Evolutionary conservation across 2,888 invertebrate species (phyloP).

Genomic region (Plebejus argus): DNA sequence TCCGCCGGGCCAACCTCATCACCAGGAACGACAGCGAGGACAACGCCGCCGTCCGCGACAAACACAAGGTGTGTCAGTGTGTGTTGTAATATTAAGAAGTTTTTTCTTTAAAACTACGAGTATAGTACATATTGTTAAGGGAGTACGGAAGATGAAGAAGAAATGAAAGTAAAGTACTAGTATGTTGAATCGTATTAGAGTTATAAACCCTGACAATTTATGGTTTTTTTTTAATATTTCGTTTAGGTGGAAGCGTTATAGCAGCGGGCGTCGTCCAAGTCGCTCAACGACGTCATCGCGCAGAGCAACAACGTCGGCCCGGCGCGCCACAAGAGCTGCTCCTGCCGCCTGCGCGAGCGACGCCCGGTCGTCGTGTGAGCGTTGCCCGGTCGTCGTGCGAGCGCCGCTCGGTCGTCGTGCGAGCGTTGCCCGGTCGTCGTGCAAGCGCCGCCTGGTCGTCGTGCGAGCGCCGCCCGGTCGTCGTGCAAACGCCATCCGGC

Average conservation of each 20-base stretch:
- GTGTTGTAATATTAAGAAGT: too few relatives aligned
- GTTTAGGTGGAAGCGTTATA: slow-evolving; percentile 61
- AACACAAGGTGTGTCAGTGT: slow-evolving; percentile 49
- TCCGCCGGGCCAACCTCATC: slow-evolving; percentile 48
- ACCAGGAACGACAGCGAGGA: slow-evolving; percentile 43
- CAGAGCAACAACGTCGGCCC: slow-evolving; percentile 35
- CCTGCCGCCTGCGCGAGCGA: slow-evolving; percentile 35
- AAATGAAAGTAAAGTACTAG: too few relatives aligned
- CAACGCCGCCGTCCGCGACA: slow-evolving; percentile 41
- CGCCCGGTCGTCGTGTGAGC: slow-evolving; percentile 44
- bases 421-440: background rate
- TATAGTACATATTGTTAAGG: too few relatives aligned
- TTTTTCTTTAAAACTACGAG: too few relatives aligned
- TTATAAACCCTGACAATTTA: too few relatives aligned
- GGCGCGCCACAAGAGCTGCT: slow-evolving; percentile 33
- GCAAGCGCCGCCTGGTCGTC: background rate
- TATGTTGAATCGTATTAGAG: too few relatives aligned
- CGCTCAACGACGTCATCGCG: slow-evolving; percentile 53
- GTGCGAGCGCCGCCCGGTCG: background rate
- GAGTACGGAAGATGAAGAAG: too few relatives aligned
- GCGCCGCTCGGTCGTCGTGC: background rate
- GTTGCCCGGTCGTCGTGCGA: background rate
- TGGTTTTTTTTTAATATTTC: background rate
- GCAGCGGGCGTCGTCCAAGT: slow-evolving; percentile 68
- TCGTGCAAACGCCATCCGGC: background rate